A percentile compares a stretch with the other conserved stretches of the same genome.
These are phyloP conservation scores for Microctenopoma steveboyesi DNA, from an alignment of 2,797 vertebrate genomes.

Conservation along the genomic window DNA sequence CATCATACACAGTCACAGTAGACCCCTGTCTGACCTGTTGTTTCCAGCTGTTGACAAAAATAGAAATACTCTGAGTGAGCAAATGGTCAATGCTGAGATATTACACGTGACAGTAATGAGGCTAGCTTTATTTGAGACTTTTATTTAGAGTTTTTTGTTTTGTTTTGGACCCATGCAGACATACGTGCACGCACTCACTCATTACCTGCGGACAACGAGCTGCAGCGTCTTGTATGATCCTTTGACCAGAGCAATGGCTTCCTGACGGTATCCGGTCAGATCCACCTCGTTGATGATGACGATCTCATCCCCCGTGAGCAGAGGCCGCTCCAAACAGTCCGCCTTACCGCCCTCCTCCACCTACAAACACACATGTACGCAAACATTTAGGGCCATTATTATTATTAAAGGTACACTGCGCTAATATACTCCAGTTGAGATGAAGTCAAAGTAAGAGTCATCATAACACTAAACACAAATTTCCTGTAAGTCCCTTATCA, in stretches of 20 bases:
- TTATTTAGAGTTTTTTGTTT: background rate
- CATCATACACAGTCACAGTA: too few relatives aligned
- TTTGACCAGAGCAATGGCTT: slow-evolving; percentile 92
- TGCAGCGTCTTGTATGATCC: slow-evolving; percentile 90
- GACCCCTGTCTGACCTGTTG: background rate
- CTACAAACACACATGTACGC: slow-evolving; percentile 68
- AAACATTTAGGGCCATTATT: background rate
- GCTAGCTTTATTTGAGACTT: background rate
- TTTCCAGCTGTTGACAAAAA: background rate
- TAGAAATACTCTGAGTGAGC: background rate
- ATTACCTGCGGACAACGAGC: slow-evolving; percentile 88
- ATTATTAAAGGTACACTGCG: too few relatives aligned
- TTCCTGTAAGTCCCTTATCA: background rate
- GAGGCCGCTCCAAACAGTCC: slow-evolving; percentile 79
- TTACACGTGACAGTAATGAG: background rate
- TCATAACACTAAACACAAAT: too few relatives aligned
- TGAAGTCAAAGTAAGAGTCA: background rate
- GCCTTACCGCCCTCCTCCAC: slow-evolving; percentile 92
- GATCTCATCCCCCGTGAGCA: slow-evolving; percentile 89
- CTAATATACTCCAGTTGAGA: too few relatives aligned
- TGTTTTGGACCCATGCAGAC: background rate
- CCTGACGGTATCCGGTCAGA: slow-evolving; percentile 89
- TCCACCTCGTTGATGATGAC: slow-evolving; percentile 90
- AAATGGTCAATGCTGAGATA: background rate
- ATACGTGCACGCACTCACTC: background rate